Base-by-base conservation (phyloP, 92 coral and sea anemone genomes). In the Muricea muricata region DNA sequence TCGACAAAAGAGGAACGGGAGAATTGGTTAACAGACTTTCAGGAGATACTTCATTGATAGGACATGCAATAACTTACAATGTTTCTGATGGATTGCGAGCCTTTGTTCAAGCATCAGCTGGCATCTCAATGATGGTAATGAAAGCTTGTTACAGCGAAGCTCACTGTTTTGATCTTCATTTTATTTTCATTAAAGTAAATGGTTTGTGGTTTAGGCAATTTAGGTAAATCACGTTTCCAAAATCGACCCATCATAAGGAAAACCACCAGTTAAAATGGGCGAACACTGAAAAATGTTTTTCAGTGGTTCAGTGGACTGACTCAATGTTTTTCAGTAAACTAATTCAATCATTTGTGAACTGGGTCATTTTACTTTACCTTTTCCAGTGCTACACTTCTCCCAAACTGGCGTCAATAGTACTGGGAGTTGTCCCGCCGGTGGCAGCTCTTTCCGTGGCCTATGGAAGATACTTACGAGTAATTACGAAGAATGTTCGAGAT, bases 11-110 rank as follows among this genome's bases (percentile, higher is more conserved):
- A 54, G 91, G 91, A 76, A 93, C 99, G 52, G 99, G 99, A 45
- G 99, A 96, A 66, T 88, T 96, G 42, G 91, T 93, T 77, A 96
- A 93, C 81, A 91, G 99, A 7, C 87, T 96, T 70, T 96, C 99
- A 60, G 95, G 96, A 4, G 99, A 96, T 79, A 92, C 97, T 78
- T 90, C 93, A 30, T 90, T 96, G 57, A 93, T 96, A 13, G 99
- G 99, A 0, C 94, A 93, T 82, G 99, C 99, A 23, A 93, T 96
- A 65, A 96, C 99, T 40, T 97, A 96, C 74, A 96, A 96, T 93
- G 99, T 96, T 18, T 96, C 99, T 37, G 99, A 96, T 88, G 99
- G 99, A 12, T 83, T 96, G 6, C 79, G 99, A 76, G 99, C 99
- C 25, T 91, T 92, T 25, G 97, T 97, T 8, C 99, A 96, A 91